These are phyloP conservation scores for Machaerirhynchus nigripectus DNA, from an alignment of 2,113 vertebrate genomes.

Conservation along the genomic window DNA sequence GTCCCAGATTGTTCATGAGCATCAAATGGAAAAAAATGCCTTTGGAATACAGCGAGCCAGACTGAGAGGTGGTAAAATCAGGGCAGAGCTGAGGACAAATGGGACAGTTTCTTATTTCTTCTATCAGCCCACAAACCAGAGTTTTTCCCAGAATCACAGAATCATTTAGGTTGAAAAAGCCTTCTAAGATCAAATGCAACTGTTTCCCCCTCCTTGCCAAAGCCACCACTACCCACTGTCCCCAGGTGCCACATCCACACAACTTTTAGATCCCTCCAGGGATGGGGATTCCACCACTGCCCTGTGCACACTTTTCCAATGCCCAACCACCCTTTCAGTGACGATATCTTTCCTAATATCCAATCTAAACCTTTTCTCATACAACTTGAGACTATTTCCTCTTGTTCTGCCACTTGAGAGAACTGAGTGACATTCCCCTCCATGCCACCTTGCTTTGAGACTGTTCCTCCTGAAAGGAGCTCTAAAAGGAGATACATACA, in stretches of 20 bases:
- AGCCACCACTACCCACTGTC: no score
- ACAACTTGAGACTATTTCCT: no score
- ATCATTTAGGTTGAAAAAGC: background rate
- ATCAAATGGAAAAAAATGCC: background rate
- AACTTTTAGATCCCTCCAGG: background rate
- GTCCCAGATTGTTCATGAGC: fast-evolving
- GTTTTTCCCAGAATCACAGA: background rate
- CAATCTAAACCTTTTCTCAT: background rate
- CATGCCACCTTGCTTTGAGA: background rate
- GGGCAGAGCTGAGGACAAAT: background rate
- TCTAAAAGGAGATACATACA: background rate
- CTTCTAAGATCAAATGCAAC: background rate
- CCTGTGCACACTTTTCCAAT: background rate
- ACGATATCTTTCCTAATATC: background rate
- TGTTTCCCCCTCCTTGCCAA: background rate
- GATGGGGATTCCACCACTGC: background rate
- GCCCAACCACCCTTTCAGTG: background rate
- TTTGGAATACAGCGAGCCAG: background rate
- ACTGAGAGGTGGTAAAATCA: background rate
- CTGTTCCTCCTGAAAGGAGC: background rate
- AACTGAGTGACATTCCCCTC: background rate
- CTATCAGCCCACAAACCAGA: background rate
- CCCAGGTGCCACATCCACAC: background rate
- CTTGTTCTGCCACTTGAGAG: background rate
- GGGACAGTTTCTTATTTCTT: background rate